These are phyloP conservation scores for Cyaniris semiargus DNA, from an alignment of 2,888 invertebrate species.

Conservation along the genomic window DNA sequence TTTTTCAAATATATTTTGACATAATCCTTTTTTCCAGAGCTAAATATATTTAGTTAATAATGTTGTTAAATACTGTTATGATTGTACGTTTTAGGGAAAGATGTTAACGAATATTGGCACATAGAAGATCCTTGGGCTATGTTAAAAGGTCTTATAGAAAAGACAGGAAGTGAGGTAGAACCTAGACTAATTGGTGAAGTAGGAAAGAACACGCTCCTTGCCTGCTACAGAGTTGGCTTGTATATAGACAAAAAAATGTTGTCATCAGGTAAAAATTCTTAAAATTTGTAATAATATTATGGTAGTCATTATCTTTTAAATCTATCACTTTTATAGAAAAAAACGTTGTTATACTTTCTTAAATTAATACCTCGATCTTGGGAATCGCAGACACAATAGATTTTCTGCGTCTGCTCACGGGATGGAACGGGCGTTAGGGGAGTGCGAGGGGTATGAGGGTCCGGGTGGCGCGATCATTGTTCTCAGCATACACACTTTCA, in stretches of 20 bases:
- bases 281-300: background rate
- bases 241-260: conserved; percentile 90
- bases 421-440: too few relatives aligned
- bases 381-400: too few relatives aligned
- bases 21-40: background rate
- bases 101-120: conserved; percentile 91
- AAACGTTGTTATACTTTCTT: too few relatives aligned
- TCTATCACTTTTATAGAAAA: too few relatives aligned
- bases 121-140: conserved; percentile 89
- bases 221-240: conserved; percentile 92
- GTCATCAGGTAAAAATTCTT: conserved; percentile 85
- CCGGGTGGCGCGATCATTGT: too few relatives aligned
- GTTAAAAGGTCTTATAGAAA: conserved; percentile 82
- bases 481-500: too few relatives aligned
- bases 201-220: conserved; percentile 89
- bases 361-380: too few relatives aligned
- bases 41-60: too few relatives aligned
- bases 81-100: conserved; percentile 78
- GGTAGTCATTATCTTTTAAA: background rate
- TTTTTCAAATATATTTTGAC: background rate
- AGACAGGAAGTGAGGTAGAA: conserved; percentile 83
- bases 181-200: conserved; percentile 90
- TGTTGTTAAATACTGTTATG: too few relatives aligned
- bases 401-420: too few relatives aligned
- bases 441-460: too few relatives aligned